Evolutionary conservation across 2,888 invertebrate species (phyloP).

Genomic region (Dexiosoma caninum): DNA sequence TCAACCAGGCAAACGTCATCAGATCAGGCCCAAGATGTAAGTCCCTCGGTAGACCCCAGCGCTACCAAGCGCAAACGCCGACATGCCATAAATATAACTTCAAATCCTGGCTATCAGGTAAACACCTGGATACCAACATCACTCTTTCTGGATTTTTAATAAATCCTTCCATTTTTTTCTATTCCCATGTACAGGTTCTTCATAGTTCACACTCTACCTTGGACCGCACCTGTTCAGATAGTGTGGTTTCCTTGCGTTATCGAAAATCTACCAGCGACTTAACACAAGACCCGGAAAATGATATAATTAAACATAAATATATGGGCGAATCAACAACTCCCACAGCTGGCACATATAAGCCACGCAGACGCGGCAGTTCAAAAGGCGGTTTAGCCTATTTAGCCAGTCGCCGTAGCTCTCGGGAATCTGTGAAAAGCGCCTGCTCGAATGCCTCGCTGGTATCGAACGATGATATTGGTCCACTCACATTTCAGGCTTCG

Average conservation of each 20-base stretch:
- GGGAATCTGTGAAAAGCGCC: slow-evolving; percentile 83
- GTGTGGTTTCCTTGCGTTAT: slow-evolving; percentile 79
- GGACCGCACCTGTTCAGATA: slow-evolving; percentile 78
- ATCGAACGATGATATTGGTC: slow-evolving; percentile 88
- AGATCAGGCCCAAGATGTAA: slow-evolving; percentile 43
- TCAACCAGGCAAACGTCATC: slow-evolving; percentile 54
- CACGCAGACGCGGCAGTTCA: slow-evolving; percentile 82
- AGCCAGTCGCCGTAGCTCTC: slow-evolving; percentile 90
- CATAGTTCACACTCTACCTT: slow-evolving; percentile 77
- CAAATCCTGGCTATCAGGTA: slow-evolving; percentile 78
- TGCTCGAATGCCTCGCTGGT: slow-evolving; percentile 84
- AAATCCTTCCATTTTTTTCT: no score
- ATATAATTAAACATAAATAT: slow-evolving; percentile 79
- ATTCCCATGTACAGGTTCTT: slow-evolving; percentile 68
- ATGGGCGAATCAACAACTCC: slow-evolving; percentile 43
- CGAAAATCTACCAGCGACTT: slow-evolving; percentile 89
- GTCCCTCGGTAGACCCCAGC: slow-evolving; percentile 33
- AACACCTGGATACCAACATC: no score
- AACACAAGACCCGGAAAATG: slow-evolving; percentile 76
- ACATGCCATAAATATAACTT: slow-evolving; percentile 78
- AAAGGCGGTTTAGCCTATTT: slow-evolving; percentile 86
- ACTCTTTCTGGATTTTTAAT: no score
- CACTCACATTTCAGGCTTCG: slow-evolving; percentile 87
- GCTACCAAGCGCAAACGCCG: slow-evolving; percentile 68
- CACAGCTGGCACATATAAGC: slow-evolving; percentile 71